These are phyloP conservation scores for Stomatorhinus ivindoensis DNA, from an alignment of 2,113 vertebrate species.

Conservation along the genomic window DNA sequence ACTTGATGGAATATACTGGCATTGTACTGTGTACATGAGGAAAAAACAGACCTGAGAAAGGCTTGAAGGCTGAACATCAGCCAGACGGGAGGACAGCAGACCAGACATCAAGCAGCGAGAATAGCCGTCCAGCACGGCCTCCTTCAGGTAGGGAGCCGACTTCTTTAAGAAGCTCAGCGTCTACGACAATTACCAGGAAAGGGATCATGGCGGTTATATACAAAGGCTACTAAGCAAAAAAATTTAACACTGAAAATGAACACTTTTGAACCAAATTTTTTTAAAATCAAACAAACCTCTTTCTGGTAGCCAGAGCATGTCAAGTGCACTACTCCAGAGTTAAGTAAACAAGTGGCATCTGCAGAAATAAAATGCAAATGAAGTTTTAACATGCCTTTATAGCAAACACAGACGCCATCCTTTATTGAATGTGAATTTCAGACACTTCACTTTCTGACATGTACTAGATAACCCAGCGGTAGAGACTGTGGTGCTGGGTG, in stretches of 20 bases:
- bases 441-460: background rate
- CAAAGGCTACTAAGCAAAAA: background rate
- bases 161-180: constrained; percentile 86
- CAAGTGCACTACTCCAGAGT: constrained; percentile 77
- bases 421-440: too few species aligned
- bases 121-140: constrained; percentile 76
- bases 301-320: constrained; percentile 91
- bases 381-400: background rate
- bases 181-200: constrained; percentile 53
- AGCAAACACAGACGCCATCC: background rate
- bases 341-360: constrained; percentile 86
- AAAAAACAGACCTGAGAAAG: constrained; percentile 69
- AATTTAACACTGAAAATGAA: background rate
- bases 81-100: constrained; percentile 75
- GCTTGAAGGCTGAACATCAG: constrained; percentile 74
- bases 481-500: background rate
- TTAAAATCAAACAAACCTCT: constrained; percentile 62
- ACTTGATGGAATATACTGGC: background rate
- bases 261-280: background rate
- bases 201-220: background rate
- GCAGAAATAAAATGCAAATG: constrained; percentile 25
- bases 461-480: background rate
- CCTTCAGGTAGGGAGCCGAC: constrained; percentile 72
- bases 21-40: background rate
- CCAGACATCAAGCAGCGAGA: constrained; percentile 85